These are phyloP conservation scores for Bhutanitis thaidina DNA, from an alignment of 2,888 invertebrate genomes.

Conservation along the genomic window DNA sequence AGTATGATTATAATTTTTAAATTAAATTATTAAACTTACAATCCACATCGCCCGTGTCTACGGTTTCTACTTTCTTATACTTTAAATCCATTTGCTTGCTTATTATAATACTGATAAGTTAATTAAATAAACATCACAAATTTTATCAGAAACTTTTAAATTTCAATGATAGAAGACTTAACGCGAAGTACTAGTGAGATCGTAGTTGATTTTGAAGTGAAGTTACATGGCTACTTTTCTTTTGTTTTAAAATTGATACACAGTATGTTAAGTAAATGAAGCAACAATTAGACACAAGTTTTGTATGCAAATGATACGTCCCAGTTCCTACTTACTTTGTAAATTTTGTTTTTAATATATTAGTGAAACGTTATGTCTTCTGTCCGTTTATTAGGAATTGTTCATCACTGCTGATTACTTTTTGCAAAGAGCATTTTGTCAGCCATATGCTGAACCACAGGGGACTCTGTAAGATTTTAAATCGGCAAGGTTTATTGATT, in stretches of 20 bases:
- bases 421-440: too few species aligned
- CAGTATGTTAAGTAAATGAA: constrained; percentile 1
- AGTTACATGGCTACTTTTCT: neutral
- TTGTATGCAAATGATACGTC: constrained; percentile 8
- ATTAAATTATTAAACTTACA: neutral
- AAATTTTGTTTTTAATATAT: too few species aligned
- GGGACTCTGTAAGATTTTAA: too few species aligned
- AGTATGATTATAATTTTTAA: too few species aligned
- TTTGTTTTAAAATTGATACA: neutral
- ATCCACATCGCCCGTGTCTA: neutral
- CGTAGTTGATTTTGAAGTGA: neutral
- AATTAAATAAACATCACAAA: neutral
- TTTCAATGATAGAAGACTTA: neutral
- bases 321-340: neutral
- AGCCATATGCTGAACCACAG: too few species aligned
- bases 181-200: neutral
- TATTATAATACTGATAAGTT: neutral
- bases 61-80: neutral
- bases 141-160: neutral
- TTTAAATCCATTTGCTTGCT: neutral
- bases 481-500: too few species aligned
- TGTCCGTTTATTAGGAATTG: too few species aligned
- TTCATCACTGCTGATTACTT: too few species aligned
- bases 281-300: neutral
- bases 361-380: too few species aligned